These are phyloP conservation scores for Pelvicachromis taeniatus DNA, from an alignment of 2,113 vertebrate genomes.

Conservation along the genomic window DNA sequence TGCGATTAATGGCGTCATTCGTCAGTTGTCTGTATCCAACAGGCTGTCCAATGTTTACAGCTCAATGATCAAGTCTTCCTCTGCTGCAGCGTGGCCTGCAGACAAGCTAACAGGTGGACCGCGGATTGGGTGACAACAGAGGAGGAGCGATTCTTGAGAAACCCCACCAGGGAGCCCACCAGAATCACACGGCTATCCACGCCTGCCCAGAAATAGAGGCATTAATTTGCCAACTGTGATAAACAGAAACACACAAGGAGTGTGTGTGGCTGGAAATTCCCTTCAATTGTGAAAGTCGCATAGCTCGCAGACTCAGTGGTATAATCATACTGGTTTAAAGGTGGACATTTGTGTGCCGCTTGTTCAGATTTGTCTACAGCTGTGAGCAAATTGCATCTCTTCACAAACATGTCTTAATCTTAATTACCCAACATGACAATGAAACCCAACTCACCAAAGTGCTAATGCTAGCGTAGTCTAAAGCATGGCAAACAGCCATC, in stretches of 20 bases:
- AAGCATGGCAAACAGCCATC: background rate
- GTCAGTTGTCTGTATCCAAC: slow-evolving; percentile 29
- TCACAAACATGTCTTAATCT: background rate
- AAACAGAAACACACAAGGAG: slow-evolving; percentile 45
- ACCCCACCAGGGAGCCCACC: slow-evolving; percentile 61
- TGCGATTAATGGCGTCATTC: slow-evolving; percentile 43
- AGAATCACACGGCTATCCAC: slow-evolving; percentile 49
- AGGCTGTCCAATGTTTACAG: slow-evolving; percentile 50
- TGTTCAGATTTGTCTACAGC: slow-evolving; percentile 12
- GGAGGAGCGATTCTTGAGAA: slow-evolving; percentile 64
- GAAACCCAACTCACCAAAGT: background rate
- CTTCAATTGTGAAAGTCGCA: slow-evolving; percentile 25
- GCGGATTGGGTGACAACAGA: slow-evolving; percentile 67
- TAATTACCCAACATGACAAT: background rate
- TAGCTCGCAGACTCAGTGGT: background rate
- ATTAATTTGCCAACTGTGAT: slow-evolving; percentile 63
- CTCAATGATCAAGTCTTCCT: slow-evolving; percentile 37
- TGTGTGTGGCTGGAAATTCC: slow-evolving; percentile 33
- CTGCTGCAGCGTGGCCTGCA: slow-evolving; percentile 34
- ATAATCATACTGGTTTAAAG: background rate
- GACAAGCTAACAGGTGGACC: slow-evolving; percentile 65
- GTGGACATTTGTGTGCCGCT: background rate
- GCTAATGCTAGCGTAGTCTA: background rate
- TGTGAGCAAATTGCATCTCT: slow-evolving; percentile 10
- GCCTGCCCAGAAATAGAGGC: slow-evolving; percentile 63